Conservation (phyloP, 2,888 invertebrate genomes). For the Diaprepes abbreviatus region DNA sequence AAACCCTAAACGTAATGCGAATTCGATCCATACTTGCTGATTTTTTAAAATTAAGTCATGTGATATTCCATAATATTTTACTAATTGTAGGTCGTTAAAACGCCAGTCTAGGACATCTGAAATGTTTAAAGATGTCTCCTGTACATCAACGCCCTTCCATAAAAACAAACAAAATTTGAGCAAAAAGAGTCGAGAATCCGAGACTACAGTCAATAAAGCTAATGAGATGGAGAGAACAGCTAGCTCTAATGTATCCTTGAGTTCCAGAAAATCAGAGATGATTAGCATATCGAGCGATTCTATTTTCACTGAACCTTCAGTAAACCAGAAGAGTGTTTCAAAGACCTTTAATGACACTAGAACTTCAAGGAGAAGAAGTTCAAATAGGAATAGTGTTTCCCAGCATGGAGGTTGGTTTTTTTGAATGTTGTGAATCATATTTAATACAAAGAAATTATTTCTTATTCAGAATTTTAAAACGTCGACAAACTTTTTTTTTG, state of each 20-base stretch:
- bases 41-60: no score
- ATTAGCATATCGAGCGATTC: slow-evolving; percentile 1
- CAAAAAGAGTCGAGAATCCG: not conserved
- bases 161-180: not conserved
- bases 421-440: no score
- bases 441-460: no score
- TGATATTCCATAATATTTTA: no score
- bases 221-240: not conserved
- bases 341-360: not conserved
- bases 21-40: no score
- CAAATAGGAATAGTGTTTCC: slow-evolving; percentile 13
- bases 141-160: slow-evolving; percentile 28
- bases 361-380: slow-evolving; percentile 2
- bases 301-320: not conserved
- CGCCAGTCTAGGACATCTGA: not conserved
- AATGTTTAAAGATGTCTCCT: slow-evolving; percentile 18
- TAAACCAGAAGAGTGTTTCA: not conserved
- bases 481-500: no score
- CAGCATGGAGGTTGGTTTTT: not conserved
- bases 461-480: no score
- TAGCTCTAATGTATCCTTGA: not conserved
- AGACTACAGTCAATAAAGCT: no score
- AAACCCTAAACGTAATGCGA: no score
- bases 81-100: not conserved
- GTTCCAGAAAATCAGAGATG: not conserved